Evolutionary conservation across 2,797 vertebrate species (phyloP), one percentile per base, ranked within the genome.

Genomic region (Leptoclinus maculatus): DNA sequence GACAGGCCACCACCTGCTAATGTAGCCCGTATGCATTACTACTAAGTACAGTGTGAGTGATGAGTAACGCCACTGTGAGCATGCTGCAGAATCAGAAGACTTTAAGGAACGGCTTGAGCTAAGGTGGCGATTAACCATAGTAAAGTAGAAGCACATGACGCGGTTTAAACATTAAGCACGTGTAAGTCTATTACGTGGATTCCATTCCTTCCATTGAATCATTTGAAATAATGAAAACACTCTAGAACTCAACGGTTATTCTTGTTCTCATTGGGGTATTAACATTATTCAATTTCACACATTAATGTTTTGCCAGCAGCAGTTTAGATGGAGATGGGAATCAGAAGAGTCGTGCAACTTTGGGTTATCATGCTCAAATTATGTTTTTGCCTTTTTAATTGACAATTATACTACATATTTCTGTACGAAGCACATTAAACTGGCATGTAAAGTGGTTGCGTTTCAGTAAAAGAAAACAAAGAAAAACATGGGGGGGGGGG

Each of bases 21-120:
- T 66, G 66, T 8, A 25, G 69, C 41, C 53, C 38, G 45, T 36
- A 8, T 62, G 45, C 23, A 47, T 21, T 13, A 11, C 57, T 27
- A 10, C 47, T 23, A 34, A 64, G 56, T 43, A 51, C 58, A 68
- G 11, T 6, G 67, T 38, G 43, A 62, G 45, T 23, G 66, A 72
- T 38, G 43, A 54, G 12, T 19, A 32, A 56, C 56, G 14, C n/a
- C 12, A 71, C 25, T 12, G 12, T 21, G 19, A 29, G 49, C 17
- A 59, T 6, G 11, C 3, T 32, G 13, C 41, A 41, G 12, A 29
- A 21, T 45, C 21, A 39, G 13, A 47, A 39, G 27, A 34, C 23
- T n/a, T n/a, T 70, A 5, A 12, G 13, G 32, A 25, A 19, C 21
- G 8, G 1, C 71, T 14, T 4, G 38, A 51, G 45, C 12, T 14